Evolutionary conservation across 2,113 vertebrate genomes (phyloP).

Genomic region (Eulemur rufifrons): DNA sequence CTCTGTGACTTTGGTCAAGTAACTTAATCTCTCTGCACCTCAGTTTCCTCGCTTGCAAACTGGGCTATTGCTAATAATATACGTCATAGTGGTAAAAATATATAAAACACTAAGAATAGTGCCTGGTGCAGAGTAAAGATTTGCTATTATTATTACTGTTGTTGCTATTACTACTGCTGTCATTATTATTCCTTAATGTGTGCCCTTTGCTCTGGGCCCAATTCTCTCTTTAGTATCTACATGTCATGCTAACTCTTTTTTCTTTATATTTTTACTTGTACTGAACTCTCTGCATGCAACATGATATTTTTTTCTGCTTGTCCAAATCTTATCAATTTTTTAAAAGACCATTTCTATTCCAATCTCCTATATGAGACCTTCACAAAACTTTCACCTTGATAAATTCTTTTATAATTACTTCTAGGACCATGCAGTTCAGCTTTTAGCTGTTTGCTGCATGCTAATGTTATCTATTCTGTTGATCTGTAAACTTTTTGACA

Average conservation of each 20-base stretch:
- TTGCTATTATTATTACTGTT: not conserved
- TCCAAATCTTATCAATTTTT: not conserved
- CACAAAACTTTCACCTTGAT: constrained; percentile 4
- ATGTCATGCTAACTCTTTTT: not conserved
- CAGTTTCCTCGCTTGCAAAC: not conserved
- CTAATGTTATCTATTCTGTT: not conserved
- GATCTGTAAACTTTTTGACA: not conserved
- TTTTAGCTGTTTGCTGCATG: not conserved
- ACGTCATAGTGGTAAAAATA: not conserved
- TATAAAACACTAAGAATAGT: not conserved
- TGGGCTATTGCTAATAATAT: not conserved
- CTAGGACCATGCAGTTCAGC: not conserved
- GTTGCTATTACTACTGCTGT: not conserved
- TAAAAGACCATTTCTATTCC: constrained; percentile 2
- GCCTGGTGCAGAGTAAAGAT: not conserved
- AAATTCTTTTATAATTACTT: constrained; percentile 18
- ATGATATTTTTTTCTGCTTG: not conserved
- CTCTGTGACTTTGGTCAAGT: not conserved
- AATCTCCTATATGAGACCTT: not conserved
- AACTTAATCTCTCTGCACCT: not conserved
- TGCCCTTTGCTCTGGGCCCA: not conserved
- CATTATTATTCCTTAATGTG: not conserved
- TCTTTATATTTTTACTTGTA: not conserved
- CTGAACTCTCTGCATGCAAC: not conserved
- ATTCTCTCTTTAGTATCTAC: not conserved